These are phyloP conservation scores for Thecophora atra DNA, from an alignment of 2,888 invertebrate genomes.

Conservation along the genomic window DNA sequence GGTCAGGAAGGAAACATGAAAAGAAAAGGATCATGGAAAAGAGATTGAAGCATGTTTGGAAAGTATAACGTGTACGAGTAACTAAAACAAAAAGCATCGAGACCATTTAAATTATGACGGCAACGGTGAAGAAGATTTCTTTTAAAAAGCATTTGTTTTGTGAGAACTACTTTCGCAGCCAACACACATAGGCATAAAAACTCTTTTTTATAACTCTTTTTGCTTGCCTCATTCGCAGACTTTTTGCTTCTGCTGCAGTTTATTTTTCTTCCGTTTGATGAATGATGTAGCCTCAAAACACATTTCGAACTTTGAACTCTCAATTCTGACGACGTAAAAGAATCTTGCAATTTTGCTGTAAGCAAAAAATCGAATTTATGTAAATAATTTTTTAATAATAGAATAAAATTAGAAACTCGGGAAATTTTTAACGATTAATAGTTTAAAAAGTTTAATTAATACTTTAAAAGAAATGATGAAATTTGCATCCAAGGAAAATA, in stretches of 20 bases:
- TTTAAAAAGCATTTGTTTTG: slow-evolving; percentile 28
- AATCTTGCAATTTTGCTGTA: too few species aligned
- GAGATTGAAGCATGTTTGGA: slow-evolving; percentile 41
- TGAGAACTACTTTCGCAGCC: slow-evolving; percentile 5
- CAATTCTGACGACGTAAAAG: too few species aligned
- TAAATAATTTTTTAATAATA: too few species aligned
- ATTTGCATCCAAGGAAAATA: too few species aligned
- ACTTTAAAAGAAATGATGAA: too few species aligned
- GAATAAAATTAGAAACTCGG: too few species aligned
- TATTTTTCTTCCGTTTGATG: background rate
- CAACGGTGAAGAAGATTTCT: slow-evolving; percentile 34
- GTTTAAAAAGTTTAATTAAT: too few species aligned
- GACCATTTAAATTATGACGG: slow-evolving; percentile 25
- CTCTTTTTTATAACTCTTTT: background rate
- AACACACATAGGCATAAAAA: background rate
- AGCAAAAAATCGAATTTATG: too few species aligned
- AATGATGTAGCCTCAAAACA: background rate
- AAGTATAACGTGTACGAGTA: background rate
- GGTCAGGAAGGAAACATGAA: background rate
- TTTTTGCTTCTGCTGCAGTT: background rate
- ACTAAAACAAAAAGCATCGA: background rate
- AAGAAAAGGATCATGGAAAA: slow-evolving; percentile 47
- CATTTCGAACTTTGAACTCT: too few species aligned
- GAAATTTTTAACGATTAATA: too few species aligned
- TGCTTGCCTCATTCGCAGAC: background rate